Evolutionary conservation across 2,113 vertebrate genomes (phyloP), one percentile per base, ranked within the genome.

Genomic region (Psilopsiagon aurifrons): DNA sequence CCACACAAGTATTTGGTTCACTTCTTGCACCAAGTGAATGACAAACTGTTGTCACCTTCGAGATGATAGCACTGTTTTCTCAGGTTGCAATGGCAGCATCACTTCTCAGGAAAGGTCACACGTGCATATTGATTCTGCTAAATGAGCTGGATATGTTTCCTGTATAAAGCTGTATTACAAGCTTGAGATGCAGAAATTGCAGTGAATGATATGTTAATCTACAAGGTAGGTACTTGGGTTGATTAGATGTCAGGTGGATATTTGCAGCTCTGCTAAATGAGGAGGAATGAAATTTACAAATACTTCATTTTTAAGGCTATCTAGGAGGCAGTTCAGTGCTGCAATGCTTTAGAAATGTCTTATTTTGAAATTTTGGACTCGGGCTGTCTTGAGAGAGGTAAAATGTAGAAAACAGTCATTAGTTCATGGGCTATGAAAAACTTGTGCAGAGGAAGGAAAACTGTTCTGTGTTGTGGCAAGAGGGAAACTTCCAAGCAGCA

Each of bases 61-160:
- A 67, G 46, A 27, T 27, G 49, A 23, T 17, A 13, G 31, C 2
- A 9, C 5, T 3, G 2, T 60, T 81, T 92, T 37, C 47, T 83
- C 31, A 31, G 60, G 6, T 54, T 41, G 17, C 25, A 64, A 0
- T 28, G 35, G 35, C 82, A 66, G 33, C 49, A 43, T 59, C 3
- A 0, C 35, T 73, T 68, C 13, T 76, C 10, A 12, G 44, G n/a
- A n/a, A 54, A 29, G 39, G 14, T 69, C 2, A 3, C 4, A 5
- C 3, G 0, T 8, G 8, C 8, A 0, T 17, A 23, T 29, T 49
- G 18, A 27, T 41, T 79, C 70, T 3, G 6, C 37, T 15, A 20
- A 60, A 43, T 12, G 5, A 59, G 6, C 7, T 37, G 22, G 17
- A 2, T 88, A 0, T 29, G 7, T 77, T 90, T 73, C 27, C 41